Base-by-base conservation (phyloP, 64 coral and sea anemone species). In the Astreopora myriophthalma region DNA sequence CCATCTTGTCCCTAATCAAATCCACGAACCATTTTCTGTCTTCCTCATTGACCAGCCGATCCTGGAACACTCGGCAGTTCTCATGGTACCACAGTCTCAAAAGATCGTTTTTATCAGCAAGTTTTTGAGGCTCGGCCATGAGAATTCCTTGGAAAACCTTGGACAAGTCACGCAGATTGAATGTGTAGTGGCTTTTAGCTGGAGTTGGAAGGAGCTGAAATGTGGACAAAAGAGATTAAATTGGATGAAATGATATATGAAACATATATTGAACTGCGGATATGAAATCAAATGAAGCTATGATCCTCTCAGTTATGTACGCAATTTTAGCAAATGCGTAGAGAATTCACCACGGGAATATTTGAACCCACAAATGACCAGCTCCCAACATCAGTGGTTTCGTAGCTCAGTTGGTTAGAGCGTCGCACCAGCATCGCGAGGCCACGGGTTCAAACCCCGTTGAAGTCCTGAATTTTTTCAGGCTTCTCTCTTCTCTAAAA, bases 101-200 rank as follows among this genome's bases (percentile, higher is more conserved):
- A 9, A 96, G 44, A 66, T 95, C 97, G 24, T 35, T 87, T 75
- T 94, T 93, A n/a, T 72, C 67, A 4, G 51, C 19, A 4, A 99
- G 91, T 66, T 99, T 99, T 48, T 93, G 82, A 13, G 97, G 72
- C 40, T 66, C 80, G 38, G 94, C 97, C 97, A 99, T 99, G 20
- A 99, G 66, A 10, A 99, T 93, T 17, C 97, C 97, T 84, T 99
- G 97, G 69, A 99, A 99, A 9, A 99, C 97, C 80, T 99, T 99
- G 1, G 97, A 99, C 71, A 99, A 83, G 71, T 99, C 97, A 38
- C 97, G 97, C 30, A 99, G 82, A 31, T 99, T 99, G 51, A 99
- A 99, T 2, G 97, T 99, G 80, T 99, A 99, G 87, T 99, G 97
- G 65, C 97, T 99, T 44, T 99, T 99, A 12, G 97, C 94, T 28